These are phyloP conservation scores for Penelope pileata DNA, from an alignment of 2,113 vertebrate species.

Conservation along the genomic window DNA sequence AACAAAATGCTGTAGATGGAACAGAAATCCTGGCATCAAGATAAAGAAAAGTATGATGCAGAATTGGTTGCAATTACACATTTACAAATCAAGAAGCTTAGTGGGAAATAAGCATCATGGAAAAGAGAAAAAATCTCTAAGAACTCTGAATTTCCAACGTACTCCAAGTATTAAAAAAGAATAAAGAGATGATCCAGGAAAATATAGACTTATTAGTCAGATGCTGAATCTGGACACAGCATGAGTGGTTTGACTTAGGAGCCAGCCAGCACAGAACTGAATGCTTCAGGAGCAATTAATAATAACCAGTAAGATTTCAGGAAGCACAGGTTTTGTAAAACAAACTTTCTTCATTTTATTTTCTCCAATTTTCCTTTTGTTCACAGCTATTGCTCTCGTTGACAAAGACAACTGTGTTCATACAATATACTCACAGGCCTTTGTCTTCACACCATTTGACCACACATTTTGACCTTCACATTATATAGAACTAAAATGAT, in stretches of 20 bases:
- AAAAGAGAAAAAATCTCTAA: neutral
- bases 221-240: neutral
- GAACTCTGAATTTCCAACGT: neutral
- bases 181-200: neutral
- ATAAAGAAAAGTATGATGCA: constrained; percentile 8
- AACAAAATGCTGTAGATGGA: neutral
- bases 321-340: neutral
- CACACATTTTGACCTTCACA: neutral
- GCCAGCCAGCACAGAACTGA: neutral
- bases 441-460: neutral
- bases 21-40: neutral
- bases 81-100: neutral
- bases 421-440: neutral
- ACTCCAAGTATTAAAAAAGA: neutral
- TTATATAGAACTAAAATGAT: neutral
- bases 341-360: neutral
- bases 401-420: neutral
- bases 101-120: neutral
- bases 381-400: neutral
- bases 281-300: neutral
- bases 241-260: neutral
- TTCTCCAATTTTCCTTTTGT: neutral
- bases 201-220: neutral
- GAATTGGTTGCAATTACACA: neutral
- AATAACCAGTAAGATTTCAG: neutral